Conservation (phyloP, 2,113 vertebrate species). For the Cygnus buccinator region DNA sequence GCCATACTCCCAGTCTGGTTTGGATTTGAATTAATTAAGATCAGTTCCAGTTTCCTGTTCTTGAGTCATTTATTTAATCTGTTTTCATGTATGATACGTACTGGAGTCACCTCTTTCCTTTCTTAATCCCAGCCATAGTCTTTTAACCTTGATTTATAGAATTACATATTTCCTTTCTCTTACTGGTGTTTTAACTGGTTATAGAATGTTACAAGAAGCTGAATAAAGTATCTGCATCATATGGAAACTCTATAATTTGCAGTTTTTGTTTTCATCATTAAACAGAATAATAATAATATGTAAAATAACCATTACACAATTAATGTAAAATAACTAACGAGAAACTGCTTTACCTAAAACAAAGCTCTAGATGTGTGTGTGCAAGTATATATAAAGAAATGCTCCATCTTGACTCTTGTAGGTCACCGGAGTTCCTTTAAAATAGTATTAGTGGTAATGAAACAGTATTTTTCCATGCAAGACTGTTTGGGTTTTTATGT, state of each 20-base stretch:
- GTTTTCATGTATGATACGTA: background rate
- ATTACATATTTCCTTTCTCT: background rate
- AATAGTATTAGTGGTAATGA: background rate
- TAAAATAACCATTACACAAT: background rate
- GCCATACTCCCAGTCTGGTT: background rate
- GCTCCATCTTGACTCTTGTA: background rate
- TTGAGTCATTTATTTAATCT: background rate
- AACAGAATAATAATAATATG: background rate
- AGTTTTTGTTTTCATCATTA: background rate
- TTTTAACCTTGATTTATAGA: background rate
- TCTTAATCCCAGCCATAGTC: background rate
- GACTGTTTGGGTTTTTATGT: background rate
- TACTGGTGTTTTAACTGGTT: background rate
- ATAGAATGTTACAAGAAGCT: background rate
- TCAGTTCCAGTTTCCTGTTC: slow-evolving; percentile 23
- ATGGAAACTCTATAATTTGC: background rate
- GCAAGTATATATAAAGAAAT: background rate
- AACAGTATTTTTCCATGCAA: background rate
- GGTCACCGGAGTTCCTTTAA: background rate
- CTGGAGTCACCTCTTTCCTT: background rate
- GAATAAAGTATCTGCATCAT: background rate
- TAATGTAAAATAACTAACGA: background rate
- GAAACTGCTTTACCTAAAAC: background rate
- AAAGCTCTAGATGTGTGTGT: background rate
- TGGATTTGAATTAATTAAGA: slow-evolving; percentile 37